Conservation (phyloP, 2,888 invertebrate genomes). For the Archips crataeganus region DNA sequence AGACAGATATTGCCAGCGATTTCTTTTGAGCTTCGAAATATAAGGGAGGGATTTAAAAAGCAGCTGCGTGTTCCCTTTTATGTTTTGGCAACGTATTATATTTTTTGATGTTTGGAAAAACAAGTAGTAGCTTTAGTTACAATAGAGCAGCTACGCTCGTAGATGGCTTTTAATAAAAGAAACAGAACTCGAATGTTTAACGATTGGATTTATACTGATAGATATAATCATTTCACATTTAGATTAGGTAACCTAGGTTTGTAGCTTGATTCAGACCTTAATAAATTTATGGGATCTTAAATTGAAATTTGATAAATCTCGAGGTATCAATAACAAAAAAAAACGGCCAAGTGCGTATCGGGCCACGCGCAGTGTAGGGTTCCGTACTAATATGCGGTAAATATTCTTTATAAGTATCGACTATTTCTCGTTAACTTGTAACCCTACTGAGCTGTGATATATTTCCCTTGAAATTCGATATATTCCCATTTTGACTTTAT, state of each 20-base stretch:
- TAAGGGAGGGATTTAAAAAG: constrained; percentile 79
- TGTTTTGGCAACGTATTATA: constrained; percentile 51
- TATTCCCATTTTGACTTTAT: too few species aligned
- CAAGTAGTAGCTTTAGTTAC: constrained; percentile 30
- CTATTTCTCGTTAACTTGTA: too few species aligned
- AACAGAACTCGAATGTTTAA: neutral
- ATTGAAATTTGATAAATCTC: too few species aligned
- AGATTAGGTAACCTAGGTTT: neutral
- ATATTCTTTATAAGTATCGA: too few species aligned
- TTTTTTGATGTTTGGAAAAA: constrained; percentile 46
- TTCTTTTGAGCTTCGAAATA: constrained; percentile 86
- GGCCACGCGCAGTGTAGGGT: too few species aligned
- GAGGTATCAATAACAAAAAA: too few species aligned
- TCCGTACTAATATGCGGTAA: too few species aligned
- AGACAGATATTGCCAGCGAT: constrained; percentile 86
- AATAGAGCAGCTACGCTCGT: neutral
- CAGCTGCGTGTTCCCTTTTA: constrained; percentile 68
- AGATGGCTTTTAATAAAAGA: neutral
- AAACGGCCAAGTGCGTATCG: too few species aligned
- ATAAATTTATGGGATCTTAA: too few species aligned
- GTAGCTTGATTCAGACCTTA: too few species aligned
- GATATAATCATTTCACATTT: neutral
- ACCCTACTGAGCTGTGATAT: too few species aligned
- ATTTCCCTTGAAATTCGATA: too few species aligned
- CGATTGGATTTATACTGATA: neutral